Evolutionary conservation across 2,888 invertebrate species (phyloP).

Genomic region (Flexamia atlantica): DNA sequence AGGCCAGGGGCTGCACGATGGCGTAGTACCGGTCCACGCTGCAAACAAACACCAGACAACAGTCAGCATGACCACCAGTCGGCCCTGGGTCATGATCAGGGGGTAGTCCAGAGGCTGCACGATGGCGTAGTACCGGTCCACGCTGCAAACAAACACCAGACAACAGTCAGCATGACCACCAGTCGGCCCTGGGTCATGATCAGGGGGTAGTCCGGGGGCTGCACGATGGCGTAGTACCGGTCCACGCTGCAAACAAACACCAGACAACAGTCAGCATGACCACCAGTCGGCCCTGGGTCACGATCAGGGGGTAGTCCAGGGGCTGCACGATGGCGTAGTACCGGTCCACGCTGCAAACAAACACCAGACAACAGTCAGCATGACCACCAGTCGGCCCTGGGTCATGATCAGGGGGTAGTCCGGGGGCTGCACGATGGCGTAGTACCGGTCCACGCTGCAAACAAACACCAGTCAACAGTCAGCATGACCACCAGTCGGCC

Average conservation of each 20-base stretch:
- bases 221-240: conserved; percentile 97
- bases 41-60: too few relatives aligned
- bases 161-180: conserved; percentile 90
- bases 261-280: conserved; percentile 93
- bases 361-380: conserved; percentile 94
- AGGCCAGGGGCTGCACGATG: too few relatives aligned
- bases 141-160: conserved; percentile 78
- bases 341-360: conserved; percentile 82
- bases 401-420: conserved; percentile 97
- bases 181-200: conserved; percentile 93
- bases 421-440: conserved; percentile 94
- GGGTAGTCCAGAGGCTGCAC: too few relatives aligned
- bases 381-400: conserved; percentile 85
- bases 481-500: conserved; percentile 88
- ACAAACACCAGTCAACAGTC: conserved; percentile 90
- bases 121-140: too few relatives aligned
- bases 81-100: too few relatives aligned
- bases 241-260: conserved; percentile 95
- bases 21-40: too few relatives aligned
- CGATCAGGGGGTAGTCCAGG: conserved; percentile 93
- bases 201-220: conserved; percentile 94
- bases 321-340: conserved; percentile 97
- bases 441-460: conserved; percentile 88
- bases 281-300: conserved; percentile 89
- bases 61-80: too few relatives aligned